Base-by-base conservation (phyloP, 2,113 vertebrate species). In the Lathamus discolor region DNA sequence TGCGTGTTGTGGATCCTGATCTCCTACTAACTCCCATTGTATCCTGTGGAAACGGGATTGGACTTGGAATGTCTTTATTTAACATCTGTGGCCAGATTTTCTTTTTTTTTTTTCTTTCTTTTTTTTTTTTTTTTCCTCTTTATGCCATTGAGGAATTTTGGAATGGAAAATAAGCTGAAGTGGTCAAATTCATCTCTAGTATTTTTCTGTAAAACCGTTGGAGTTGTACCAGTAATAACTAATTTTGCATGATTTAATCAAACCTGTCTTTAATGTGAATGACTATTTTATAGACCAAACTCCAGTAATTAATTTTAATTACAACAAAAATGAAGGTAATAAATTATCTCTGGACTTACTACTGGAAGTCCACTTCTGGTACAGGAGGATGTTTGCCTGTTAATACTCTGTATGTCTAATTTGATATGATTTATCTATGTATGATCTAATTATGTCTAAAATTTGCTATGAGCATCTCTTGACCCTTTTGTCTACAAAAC, bases 101-200 rank as follows among this genome's bases (percentile, higher is more conserved):
- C 69, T 78, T 5, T 80, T 95, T 92, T 78, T 68, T 16, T 17
- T 8, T 55, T 31, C 6, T 55, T 55, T 33, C 33, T 12, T 80
- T 93, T 92, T 75, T 20, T 29, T 13, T 55, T 55, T 55, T 31
- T 55, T 55, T 31, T 11, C 7, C 19, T 20, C 23, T 20, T 57
- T 22, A 76, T 95, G 73, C 86, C 92, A 90, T 94, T 93, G 94
- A 97, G 95, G 93, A 96, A 93, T 96, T 96, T 97, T 96, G 95
- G 95, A 97, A 90, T 69, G 83, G 88, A 94, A 93, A 96, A 88
- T 67, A 93, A 93, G 48, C 52, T 39, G 68, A 89, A 84, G 80
- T 88, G 80, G 77, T 86, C 48, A 1, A 86, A 82, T 81, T 88
- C 35, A 90, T 90, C 86, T 52, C 35, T 51, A 70, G 76, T 59